Evolutionary conservation across 2,797 vertebrate genomes (phyloP), one percentile per base, ranked within the genome.

Genomic region (Anolis apletophallus): DNA sequence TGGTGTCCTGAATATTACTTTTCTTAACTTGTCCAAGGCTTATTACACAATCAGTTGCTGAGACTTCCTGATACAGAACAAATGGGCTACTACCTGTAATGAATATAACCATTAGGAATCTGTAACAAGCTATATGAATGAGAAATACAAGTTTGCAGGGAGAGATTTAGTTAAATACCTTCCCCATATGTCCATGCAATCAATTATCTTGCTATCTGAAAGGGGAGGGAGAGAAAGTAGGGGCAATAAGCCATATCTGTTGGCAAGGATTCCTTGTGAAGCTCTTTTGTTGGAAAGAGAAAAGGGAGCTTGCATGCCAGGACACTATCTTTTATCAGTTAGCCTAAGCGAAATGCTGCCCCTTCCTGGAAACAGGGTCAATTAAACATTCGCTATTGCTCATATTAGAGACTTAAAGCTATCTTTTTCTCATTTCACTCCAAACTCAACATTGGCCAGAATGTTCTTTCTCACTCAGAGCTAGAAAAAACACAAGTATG

Each of bases 201-300:
- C 50, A 19, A 77, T 88, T 78, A 80, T 75, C 57, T 84, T 32
- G 85, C 77, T 1, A 17, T 52, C 61, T 64, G 26, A 21, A 29
- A 11, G 16, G 16, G 16, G 61, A 29, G 26, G 61, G 61, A 11
- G 61, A 59, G 32, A 5, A 26, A 32, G 80, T 83, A 36, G 72
- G 80, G n/a, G 34, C 32, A 72, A 72, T 86, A 80, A 82, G 40
- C 59, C 87, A 32, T 32, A 78, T 9, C 11, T 80, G 13, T n/a
- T 68, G 64, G 69, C 52, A 83, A 90, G 88, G 90, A 89, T 17
- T 73, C 13, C 72, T 55, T 87, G 83, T 72, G 46, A 85, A 14
- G 64, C 77, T 89, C 36, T 68, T 89, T 89, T 83, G 54, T 40
- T 84, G 36, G 36, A 81, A 23, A 2, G 50, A 1, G 69, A 81